Evolutionary conservation across 2,113 vertebrate genomes (phyloP).

Genomic region (Copsychus sechellarum): DNA sequence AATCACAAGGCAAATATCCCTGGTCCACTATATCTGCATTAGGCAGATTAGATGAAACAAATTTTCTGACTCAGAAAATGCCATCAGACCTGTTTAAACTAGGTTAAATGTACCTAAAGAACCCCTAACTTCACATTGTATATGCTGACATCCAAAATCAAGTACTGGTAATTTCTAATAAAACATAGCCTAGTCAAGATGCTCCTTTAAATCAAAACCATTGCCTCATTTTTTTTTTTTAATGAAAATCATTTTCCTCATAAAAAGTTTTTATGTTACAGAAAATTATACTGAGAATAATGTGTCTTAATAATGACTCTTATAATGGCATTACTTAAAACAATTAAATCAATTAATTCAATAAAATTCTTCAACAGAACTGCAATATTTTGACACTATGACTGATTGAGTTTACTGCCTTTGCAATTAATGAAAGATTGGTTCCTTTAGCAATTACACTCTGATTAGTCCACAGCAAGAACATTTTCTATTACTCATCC

Average conservation of each 20-base stretch:
- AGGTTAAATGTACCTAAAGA: not conserved
- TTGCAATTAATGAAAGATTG: constrained; percentile 42
- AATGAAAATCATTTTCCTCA: not conserved
- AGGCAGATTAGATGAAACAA: not conserved
- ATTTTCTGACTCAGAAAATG: not conserved
- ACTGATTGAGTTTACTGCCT: not conserved
- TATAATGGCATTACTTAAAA: constrained; percentile 24
- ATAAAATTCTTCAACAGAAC: constrained; percentile 34
- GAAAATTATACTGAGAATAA: constrained; percentile 20
- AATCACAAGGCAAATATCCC: not conserved
- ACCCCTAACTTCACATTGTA: not conserved
- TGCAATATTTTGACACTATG: constrained; percentile 37
- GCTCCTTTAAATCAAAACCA: not conserved
- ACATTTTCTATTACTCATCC: constrained; percentile 28
- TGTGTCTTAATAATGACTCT: constrained; percentile 1
- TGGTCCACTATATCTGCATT: not conserved
- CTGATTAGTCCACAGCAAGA: constrained; percentile 37
- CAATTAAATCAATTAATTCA: constrained; percentile 36
- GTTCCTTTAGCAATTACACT: constrained; percentile 8
- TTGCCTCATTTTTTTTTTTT: not conserved
- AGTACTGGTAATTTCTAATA: not conserved
- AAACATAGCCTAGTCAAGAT: not conserved
- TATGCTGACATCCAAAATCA: not conserved
- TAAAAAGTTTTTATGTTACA: constrained; percentile 13
- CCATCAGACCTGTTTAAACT: not conserved